Evolutionary conservation across 2,888 invertebrate species (phyloP).

Genomic region (Drosophila atripex): DNA sequence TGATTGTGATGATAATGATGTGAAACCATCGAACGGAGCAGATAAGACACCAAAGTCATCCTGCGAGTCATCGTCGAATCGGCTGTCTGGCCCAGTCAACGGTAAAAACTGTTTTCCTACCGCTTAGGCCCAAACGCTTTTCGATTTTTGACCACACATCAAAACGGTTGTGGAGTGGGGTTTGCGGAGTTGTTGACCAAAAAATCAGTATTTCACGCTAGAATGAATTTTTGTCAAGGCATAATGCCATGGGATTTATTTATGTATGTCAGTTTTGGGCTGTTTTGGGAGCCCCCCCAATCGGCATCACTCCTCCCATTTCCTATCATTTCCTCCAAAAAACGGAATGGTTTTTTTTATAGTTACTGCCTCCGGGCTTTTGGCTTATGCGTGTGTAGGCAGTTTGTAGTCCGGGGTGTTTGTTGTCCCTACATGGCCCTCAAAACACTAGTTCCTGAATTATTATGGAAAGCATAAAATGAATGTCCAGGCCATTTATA

Average conservation of each 20-base stretch:
- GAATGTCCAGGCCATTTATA: slow-evolving; percentile 75
- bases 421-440: slow-evolving; percentile 44
- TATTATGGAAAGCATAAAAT: slow-evolving; percentile 77
- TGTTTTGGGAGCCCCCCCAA: slow-evolving; percentile 34
- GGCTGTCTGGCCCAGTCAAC: slow-evolving; percentile 45
- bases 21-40: slow-evolving; percentile 25
- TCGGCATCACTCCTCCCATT: slow-evolving; percentile 18
- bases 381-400: slow-evolving; percentile 71
- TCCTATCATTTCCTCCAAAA: not conserved
- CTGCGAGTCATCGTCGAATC: slow-evolving; percentile 25
- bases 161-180: slow-evolving; percentile 5
- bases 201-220: slow-evolving; percentile 80
- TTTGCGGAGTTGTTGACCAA: slow-evolving; percentile 45
- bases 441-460: slow-evolving; percentile 76
- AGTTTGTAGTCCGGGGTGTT: slow-evolving; percentile 50
- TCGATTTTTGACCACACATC: slow-evolving; percentile 73
- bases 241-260: slow-evolving; percentile 80
- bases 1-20: slow-evolving; percentile 37
- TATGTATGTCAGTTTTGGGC: slow-evolving; percentile 64
- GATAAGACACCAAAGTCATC: slow-evolving; percentile 29
- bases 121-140: slow-evolving; percentile 58
- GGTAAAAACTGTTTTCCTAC: slow-evolving; percentile 62
- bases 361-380: slow-evolving; percentile 42
- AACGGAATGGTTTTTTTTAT: slow-evolving; percentile 58
- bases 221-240: slow-evolving; percentile 78